Evolutionary conservation across 2,888 invertebrate genomes (phyloP), one percentile per base, ranked within the genome.

Genomic region (Galerucella calmariensis): DNA sequence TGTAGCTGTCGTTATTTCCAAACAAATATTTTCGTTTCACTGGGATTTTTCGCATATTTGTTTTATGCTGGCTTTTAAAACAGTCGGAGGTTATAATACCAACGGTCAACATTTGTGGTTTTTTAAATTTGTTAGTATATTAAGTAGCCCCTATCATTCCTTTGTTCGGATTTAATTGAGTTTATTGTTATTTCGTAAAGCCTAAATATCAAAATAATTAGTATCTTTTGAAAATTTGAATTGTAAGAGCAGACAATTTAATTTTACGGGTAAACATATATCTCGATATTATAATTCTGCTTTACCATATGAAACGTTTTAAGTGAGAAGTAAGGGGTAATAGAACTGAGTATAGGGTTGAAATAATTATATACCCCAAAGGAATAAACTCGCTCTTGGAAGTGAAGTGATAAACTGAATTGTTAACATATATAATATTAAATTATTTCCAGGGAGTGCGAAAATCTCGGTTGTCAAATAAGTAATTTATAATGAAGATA

Each of bases 401-500:
- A 66, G 51, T 70, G 73, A 56, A 62, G 53, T 68, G 65, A 68
- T 73, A 73, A 74, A 73, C 69, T 24, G 73, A 72, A 76, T 77
- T 77, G 77, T 77, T 78, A 72, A 72, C 74, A 69, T 70, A 78
- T 78, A 80, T 81, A 12, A 46, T 77, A 79, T 79, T 77, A 76
- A 77, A 79, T 81, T 80, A 79, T 69, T 73, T 59, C 67, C 66
- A 48, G 59, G 48, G 14, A 67, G 73, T 72, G 72, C 73, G 75
- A 75, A 79, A 78, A 75, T 74, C 71, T 69, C 16, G 75, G 73
- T 75, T 79, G 81, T 78, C 80, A 76, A 69, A 74, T 11, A 79
- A 77, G 73, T 74, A 66, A 75, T 76, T 75, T 81, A 20, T 20
- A 80, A 81, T 80, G 78, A 80, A 80, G 81, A 81, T 74, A 75